Base-by-base conservation (phyloP, 1,140 invertebrate species). In the Belonocnema kinseyi region DNA sequence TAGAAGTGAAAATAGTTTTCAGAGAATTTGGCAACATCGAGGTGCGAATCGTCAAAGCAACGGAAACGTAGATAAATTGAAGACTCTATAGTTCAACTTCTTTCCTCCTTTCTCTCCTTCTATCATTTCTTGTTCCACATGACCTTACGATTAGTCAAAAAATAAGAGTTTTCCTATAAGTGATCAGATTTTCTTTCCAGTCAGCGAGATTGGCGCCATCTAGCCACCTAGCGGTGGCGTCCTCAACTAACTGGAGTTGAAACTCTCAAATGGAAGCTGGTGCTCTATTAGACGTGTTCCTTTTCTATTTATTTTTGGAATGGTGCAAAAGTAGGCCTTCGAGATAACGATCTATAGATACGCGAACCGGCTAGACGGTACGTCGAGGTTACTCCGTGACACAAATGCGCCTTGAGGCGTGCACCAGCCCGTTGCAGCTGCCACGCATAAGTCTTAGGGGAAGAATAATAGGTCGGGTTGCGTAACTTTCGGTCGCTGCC, bases 381-480 rank as follows among this genome's bases (percentile, higher is more conserved):
- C 80, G 80, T 80, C 81, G 81, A 84, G 81, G 78, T 76, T 79
- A 76, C 74, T 77, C 78, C 80, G 26, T 66, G 74, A 85, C 84
- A 85, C 85, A 87, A 85, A 85, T 83, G 84, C 82, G 80, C 82
- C 75, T 81, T 81, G 81, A 82, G 79, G 21, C 77, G 78, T 77
- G 77, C 72, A 72, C 46, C 81, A 78, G 77, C 79, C 78, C 73
- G 76, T 61, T 71, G 86, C 89, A 90, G 88, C 88, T 90, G 88
- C 81, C 83, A 81, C 86, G 82, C 87, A 89, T 89, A 90, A 85
- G 85, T 90, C 89, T 90, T 83, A 73, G 77, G 73, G 78, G 83
- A 86, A 88, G 87, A 90, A 88, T 90, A 89, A 88, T 89, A 87
- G 82, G 82, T 76, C 82, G 72, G 56, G 77, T 88, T 85, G 84